These are phyloP conservation scores for Lordiphosa clarofinis DNA, from an alignment of 1,140 invertebrate genomes.

Conservation along the genomic window DNA sequence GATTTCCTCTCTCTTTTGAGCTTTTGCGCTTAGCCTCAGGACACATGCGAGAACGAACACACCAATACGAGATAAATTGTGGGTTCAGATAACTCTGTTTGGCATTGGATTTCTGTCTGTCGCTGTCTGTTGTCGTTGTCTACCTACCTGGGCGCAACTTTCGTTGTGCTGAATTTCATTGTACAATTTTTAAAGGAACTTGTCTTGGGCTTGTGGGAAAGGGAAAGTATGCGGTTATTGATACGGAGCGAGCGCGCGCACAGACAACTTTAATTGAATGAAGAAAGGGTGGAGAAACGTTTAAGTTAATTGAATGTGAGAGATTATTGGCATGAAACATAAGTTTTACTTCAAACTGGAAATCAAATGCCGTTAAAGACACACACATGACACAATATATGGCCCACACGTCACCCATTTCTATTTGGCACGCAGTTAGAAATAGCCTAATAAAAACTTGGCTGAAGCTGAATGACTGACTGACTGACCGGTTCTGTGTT, in stretches of 20 bases:
- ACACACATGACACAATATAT: conserved; percentile 49
- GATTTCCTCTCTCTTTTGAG: too few species aligned
- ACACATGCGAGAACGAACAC: conserved; percentile 8
- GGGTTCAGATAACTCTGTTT: conserved; percentile 34
- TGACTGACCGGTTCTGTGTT: neutral
- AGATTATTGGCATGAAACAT: too few species aligned
- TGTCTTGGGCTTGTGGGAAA: conserved; percentile 50
- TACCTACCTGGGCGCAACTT: conserved; percentile 37
- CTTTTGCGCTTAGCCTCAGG: conserved; percentile 14
- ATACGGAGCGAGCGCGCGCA: conserved; percentile 28
- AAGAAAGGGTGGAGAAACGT: conserved; percentile 48
- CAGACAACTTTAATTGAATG: conserved; percentile 55
- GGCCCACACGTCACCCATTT: conserved; percentile 43
- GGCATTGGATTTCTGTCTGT: conserved; percentile 15
- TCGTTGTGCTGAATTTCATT: conserved; percentile 73
- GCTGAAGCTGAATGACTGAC: conserved; percentile 29
- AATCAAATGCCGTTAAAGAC: conserved; percentile 61
- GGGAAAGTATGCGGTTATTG: conserved; percentile 73
- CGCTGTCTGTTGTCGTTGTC: too few species aligned
- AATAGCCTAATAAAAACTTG: conserved; percentile 70
- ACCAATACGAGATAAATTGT: conserved; percentile 50
- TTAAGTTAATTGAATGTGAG: conserved; percentile 53
- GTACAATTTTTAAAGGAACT: conserved; percentile 43
- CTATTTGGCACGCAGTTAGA: conserved; percentile 57
- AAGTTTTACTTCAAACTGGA: conserved; percentile 8